phyloP scores from a whole-genome alignment of 2,888 invertebrate genomes.

The Metellina segmentata region DNA sequence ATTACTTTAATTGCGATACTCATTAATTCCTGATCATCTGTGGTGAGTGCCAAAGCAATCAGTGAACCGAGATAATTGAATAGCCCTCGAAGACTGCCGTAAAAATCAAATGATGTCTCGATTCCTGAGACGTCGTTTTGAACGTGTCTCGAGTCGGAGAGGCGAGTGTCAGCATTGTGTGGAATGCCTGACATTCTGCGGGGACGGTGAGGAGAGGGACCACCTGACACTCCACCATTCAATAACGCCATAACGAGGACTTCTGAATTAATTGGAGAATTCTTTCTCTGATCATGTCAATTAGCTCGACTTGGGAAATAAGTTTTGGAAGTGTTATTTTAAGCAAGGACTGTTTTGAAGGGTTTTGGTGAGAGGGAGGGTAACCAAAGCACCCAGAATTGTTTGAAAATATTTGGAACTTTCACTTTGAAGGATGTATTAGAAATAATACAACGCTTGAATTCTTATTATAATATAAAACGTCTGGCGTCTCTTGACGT shows the following conservation, averaged over 20 bases:
- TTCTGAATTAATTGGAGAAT: neutral
- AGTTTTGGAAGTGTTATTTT: neutral
- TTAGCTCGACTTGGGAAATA: neutral
- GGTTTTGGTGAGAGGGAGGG: neutral
- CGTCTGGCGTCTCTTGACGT: too few relatives aligned
- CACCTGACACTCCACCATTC: too few relatives aligned
- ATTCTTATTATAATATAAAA: too few relatives aligned
- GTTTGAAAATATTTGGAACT: neutral
- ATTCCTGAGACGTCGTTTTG: neutral
- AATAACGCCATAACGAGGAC: neutral
- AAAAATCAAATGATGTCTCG: constrained; percentile 34
- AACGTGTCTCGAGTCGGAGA: constrained; percentile 5
- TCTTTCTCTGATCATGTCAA: neutral
- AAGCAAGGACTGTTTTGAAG: neutral
- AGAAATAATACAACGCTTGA: too few relatives aligned
- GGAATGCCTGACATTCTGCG: neutral
- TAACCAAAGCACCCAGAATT: neutral
- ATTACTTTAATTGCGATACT: constrained; percentile 69
- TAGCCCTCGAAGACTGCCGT: constrained; percentile 17
- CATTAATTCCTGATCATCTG: constrained; percentile 65
- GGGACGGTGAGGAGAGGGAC: too few relatives aligned
- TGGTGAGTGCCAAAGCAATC: constrained; percentile 52
- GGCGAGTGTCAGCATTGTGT: neutral
- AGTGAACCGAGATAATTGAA: constrained; percentile 57
- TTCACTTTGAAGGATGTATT: neutral